Evolutionary conservation across 2,888 invertebrate genomes (phyloP).

Genomic region (Andrena dorsata): DNA sequence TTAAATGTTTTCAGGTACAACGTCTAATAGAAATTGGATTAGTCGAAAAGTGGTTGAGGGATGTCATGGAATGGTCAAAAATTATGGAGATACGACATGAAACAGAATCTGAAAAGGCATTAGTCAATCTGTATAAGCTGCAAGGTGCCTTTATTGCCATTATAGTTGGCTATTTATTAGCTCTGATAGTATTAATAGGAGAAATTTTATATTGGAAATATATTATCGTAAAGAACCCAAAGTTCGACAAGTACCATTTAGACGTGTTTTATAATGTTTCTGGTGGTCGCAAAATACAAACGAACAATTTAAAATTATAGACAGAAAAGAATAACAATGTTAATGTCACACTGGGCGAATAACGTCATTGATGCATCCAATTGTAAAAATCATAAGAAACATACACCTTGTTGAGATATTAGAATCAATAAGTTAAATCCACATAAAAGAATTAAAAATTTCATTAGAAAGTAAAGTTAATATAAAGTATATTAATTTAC

Average conservation of each 20-base stretch:
- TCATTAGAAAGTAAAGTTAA: background rate
- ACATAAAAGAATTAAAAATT: background rate
- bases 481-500: conserved; percentile 6
- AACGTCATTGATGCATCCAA: background rate
- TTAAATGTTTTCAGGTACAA: conserved; percentile 84
- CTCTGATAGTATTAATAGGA: conserved; percentile 86
- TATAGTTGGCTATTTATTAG: conserved; percentile 89
- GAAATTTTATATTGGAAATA: conserved; percentile 90
- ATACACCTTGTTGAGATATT: too few relatives aligned
- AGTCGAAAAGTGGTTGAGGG: conserved; percentile 92
- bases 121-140: conserved; percentile 92
- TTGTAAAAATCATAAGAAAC: too few relatives aligned
- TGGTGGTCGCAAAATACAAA: conserved; percentile 2
- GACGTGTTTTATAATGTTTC: conserved; percentile 85
- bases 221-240: conserved; percentile 88
- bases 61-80: conserved; percentile 88
- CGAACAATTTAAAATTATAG: background rate
- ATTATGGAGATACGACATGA: conserved; percentile 86
- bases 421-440: too few relatives aligned
- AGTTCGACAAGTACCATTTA: conserved; percentile 90
- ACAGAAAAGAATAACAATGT: background rate
- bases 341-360: background rate
- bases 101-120: conserved; percentile 89
- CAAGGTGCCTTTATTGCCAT: conserved; percentile 92
- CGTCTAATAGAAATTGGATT: conserved; percentile 91